Evolutionary conservation across 2,888 invertebrate species (phyloP).

Genomic region (Miltochrista miniata): DNA sequence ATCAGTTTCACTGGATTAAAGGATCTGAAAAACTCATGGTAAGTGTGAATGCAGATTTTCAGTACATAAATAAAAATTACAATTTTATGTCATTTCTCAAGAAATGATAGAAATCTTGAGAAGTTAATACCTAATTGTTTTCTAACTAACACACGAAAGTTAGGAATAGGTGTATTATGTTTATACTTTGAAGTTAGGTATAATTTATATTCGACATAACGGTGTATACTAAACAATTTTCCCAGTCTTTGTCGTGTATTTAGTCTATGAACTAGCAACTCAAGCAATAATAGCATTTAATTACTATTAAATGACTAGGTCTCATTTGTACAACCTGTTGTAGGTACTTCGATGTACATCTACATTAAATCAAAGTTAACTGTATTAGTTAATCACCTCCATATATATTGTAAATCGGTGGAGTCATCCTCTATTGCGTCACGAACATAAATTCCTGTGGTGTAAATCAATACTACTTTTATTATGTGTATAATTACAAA

Average conservation of each 20-base stretch:
- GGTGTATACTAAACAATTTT: conserved; percentile 30
- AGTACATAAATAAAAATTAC: no score
- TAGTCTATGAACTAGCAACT: background rate
- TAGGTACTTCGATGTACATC: background rate
- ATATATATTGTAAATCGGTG: background rate
- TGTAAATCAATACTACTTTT: no score
- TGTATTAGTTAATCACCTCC: background rate
- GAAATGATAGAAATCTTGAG: no score
- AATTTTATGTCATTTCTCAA: no score
- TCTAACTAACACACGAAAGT: no score
- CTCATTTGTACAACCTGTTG: background rate
- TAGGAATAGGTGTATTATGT: no score
- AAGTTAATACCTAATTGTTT: no score
- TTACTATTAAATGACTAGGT: conserved; percentile 1
- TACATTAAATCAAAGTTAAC: background rate
- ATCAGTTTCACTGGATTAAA: conserved; percentile 85
- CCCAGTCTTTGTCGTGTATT: conserved; percentile 10
- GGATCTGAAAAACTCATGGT: conserved; percentile 84
- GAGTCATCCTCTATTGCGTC: conserved; percentile 11
- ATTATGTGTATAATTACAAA: no score
- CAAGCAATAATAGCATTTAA: conserved; percentile 12
- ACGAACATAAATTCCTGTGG: conserved; percentile 1
- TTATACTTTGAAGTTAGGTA: conserved; percentile 39
- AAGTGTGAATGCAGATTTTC: conserved; percentile 39
- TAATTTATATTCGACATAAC: conserved; percentile 40